A percentile compares a stretch with the other conserved stretches of the same genome.
Evolutionary conservation across 2,113 vertebrate genomes (phyloP).

Genomic region (Callionymus lyra): DNA sequence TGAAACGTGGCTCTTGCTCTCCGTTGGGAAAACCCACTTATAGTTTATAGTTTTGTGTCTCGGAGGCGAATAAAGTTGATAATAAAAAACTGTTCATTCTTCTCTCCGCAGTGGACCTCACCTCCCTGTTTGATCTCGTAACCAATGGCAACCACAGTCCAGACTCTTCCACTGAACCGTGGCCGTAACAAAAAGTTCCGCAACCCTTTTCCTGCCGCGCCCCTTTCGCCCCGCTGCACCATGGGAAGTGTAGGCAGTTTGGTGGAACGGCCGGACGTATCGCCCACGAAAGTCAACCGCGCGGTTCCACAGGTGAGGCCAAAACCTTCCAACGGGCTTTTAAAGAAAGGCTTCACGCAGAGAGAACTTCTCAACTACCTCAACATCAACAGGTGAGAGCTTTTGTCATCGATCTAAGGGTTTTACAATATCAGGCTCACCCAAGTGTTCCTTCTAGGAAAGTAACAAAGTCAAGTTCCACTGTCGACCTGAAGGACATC

Average conservation of each 20-base stretch:
- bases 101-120: constrained; percentile 63
- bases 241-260: constrained; percentile 98
- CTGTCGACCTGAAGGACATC: constrained; percentile 60
- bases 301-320: constrained; percentile 72
- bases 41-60: too few species aligned
- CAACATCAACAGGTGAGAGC: constrained; percentile 73
- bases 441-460: constrained; percentile 56
- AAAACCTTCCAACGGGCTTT: constrained; percentile 76
- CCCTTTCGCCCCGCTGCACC: constrained; percentile 58
- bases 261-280: constrained; percentile 83
- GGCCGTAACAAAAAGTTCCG: constrained; percentile 68
- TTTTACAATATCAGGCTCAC: constrained; percentile 62
- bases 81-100: background rate
- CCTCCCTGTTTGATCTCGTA: constrained; percentile 54
- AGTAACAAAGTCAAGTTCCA: constrained; percentile 62
- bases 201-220: constrained; percentile 53
- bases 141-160: constrained; percentile 90
- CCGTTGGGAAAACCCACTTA: background rate
- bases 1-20: constrained; percentile 15
- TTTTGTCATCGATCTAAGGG: constrained; percentile 57
- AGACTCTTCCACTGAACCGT: constrained; percentile 77
- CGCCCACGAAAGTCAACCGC: constrained; percentile 65
- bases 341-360: constrained; percentile 83
- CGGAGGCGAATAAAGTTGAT: background rate
- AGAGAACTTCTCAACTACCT: constrained; percentile 89